Base-by-base conservation (phyloP, 2,113 vertebrate genomes). In the Plecotus auritus region DNA sequence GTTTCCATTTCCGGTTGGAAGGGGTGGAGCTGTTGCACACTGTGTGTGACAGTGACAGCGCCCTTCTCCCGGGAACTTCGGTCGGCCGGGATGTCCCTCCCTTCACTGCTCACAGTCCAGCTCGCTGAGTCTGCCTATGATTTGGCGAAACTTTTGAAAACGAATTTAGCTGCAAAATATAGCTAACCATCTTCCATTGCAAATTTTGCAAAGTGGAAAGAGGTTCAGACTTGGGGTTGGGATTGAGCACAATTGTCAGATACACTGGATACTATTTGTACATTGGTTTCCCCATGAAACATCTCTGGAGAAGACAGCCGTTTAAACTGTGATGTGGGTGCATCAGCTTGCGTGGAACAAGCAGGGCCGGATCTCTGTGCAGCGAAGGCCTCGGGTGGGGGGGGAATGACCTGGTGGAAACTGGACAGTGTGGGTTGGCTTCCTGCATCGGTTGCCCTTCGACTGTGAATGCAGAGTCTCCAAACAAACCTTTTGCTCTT, bases 381-480 rank as follows among this genome's bases (percentile, higher is more conserved):
- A 66, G 28, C 59, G 40, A 64, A 85, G 84, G 82, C 88, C 74
- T 20, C n/a, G 83, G 78, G 10, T 40, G 28, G n/a, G 28, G 74
- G 74, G 10, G 45, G 28, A 32, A 32, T 7, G 47, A 32, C 56
- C 69, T 7, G 16, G 2, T 67, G 85, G 85, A 18, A 54, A 59
- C 2, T 18, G 61, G 30, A 28, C 12, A 0, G 66, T 45, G 42
- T 11, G 2, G 74, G 37, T 61, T 66, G 23, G 67, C 14, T 35
- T 88, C 88, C 56, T 42, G 40, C 1, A 0, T 35, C 42, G 86
- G 16, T n/a, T 13, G 47, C 88, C 88, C 70, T 76, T 40, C 9
- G 42, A 80, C 88, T 91, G 89, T 96, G 90, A 97, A 86, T 56
- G 56, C 67, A 76, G 76, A 95, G 80, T 94, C 67, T 83, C 42